A percentile compares a stretch with the other conserved stretches of the same genome.
phyloP scores from a whole-genome alignment of 2,113 vertebrate genomes.

The Cyphomyrus discorhynchus region DNA sequence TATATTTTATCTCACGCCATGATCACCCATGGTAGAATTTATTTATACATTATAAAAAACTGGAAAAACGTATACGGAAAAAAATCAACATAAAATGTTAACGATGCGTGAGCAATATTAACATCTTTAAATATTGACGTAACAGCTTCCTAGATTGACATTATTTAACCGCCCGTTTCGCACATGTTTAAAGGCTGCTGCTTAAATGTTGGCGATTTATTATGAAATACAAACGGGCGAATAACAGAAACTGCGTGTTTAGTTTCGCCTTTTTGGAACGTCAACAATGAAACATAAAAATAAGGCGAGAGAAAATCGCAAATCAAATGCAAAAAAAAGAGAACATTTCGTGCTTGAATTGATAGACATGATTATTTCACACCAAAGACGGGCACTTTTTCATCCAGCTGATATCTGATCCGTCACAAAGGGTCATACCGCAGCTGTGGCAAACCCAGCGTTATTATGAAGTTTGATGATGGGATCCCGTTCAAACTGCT shows the following conservation, averaged over 20 bases:
- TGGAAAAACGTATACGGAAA: not conserved
- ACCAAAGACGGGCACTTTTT: conserved; percentile 82
- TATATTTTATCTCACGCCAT: not conserved
- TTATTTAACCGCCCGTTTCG: not conserved
- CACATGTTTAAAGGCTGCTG: not conserved
- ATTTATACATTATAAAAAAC: not conserved
- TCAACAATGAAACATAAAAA: not conserved
- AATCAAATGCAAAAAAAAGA: conserved; percentile 29
- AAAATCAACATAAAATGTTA: not conserved
- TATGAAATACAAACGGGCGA: not conserved
- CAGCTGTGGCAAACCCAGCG: conserved; percentile 86
- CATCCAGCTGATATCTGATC: conserved; percentile 76
- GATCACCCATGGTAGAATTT: not conserved
- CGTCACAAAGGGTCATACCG: conserved; percentile 91
- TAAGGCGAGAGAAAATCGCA: not conserved
- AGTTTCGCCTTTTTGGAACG: not conserved
- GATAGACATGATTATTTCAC: conserved; percentile 98
- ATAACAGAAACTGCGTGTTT: not conserved
- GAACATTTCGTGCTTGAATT: conserved; percentile 77
- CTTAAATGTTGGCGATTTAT: not conserved
- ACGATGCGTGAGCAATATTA: not conserved
- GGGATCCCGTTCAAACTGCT: conserved; percentile 73
- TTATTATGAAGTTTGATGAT: conserved; percentile 91
- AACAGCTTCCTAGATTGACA: not conserved
- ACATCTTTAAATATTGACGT: conserved; percentile 7